A percentile compares a stretch with the other conserved stretches of the same genome.
Evolutionary conservation across 2,888 invertebrate species (phyloP).

Genomic region (Siphonodentalium dalli): DNA sequence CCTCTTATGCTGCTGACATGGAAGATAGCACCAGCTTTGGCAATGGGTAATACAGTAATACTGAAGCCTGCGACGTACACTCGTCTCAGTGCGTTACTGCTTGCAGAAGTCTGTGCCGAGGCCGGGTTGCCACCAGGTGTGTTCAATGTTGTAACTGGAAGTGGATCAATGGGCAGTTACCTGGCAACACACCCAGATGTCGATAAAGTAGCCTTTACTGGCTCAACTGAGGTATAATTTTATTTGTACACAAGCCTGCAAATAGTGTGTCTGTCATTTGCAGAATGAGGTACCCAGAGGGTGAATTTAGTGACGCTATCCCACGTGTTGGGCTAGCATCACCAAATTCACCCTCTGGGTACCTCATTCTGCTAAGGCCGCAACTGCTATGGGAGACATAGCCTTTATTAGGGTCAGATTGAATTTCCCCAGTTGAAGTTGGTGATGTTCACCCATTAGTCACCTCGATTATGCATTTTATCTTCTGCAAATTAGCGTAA

Average conservation of each 20-base stretch:
- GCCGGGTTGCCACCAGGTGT: conserved; percentile 68
- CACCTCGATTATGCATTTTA: too few species aligned
- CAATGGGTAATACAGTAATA: conserved; percentile 68
- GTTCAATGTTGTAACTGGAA: conserved; percentile 65
- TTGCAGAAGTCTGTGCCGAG: conserved; percentile 67
- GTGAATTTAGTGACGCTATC: too few species aligned
- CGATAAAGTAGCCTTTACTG: conserved; percentile 65
- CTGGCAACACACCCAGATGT: conserved; percentile 61
- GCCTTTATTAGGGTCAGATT: too few species aligned
- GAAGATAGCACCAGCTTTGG: conserved; percentile 68
- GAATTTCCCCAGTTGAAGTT: too few species aligned
- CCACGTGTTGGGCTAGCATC: too few species aligned
- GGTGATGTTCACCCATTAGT: too few species aligned
- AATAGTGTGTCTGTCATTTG: too few species aligned
- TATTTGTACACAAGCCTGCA: neutral
- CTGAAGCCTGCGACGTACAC: conserved; percentile 67
- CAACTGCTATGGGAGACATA: too few species aligned
- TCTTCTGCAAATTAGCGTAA: too few species aligned
- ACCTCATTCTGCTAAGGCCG: too few species aligned
- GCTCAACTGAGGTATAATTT: conserved; percentile 60
- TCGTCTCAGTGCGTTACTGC: conserved; percentile 64
- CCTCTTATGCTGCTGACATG: conserved; percentile 67
- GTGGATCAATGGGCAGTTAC: conserved; percentile 57
- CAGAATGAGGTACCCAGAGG: too few species aligned
- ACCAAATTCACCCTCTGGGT: too few species aligned